Percentiles rank a stretch among this genome's conserved stretches.
Conservation (phyloP, 1,140 invertebrate species). For the Drosophila parvula region DNA sequence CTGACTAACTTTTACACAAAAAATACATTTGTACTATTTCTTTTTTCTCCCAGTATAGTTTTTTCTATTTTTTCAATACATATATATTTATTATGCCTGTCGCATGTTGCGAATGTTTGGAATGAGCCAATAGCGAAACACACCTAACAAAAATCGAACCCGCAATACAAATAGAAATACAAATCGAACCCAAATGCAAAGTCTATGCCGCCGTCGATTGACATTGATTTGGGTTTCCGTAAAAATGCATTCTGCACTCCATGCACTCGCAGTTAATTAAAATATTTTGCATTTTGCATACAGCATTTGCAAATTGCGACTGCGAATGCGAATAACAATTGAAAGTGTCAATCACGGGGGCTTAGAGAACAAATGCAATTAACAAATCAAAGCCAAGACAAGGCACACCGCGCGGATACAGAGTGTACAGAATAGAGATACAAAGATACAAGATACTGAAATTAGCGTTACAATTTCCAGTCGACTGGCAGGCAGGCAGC, state of each 20-base stretch:
- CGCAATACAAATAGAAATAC: background rate
- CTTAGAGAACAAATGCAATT: slow-evolving; percentile 67
- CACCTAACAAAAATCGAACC: slow-evolving; percentile 12
- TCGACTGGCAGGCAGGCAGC: slow-evolving; percentile 48
- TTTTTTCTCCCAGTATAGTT: background rate
- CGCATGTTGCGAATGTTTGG: slow-evolving; percentile 30
- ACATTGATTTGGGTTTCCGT: slow-evolving; percentile 74
- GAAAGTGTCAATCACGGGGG: slow-evolving; percentile 69
- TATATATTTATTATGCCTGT: slow-evolving; percentile 46
- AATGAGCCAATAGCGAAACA: slow-evolving; percentile 14
- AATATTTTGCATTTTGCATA: slow-evolving; percentile 54
- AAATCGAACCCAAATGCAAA: slow-evolving; percentile 20
- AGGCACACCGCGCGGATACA: slow-evolving; percentile 34
- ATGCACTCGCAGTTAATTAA: slow-evolving; percentile 66
- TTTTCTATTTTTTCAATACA: slow-evolving; percentile 10
- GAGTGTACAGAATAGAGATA: slow-evolving; percentile 30
- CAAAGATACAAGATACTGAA: slow-evolving; percentile 50
- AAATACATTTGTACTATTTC: too few species aligned
- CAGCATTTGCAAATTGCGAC: slow-evolving; percentile 34
- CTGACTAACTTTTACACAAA: background rate
- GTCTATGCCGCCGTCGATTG: slow-evolving; percentile 30
- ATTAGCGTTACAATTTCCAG: slow-evolving; percentile 78
- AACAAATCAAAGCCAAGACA: slow-evolving; percentile 68
- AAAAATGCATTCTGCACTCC: slow-evolving; percentile 54
- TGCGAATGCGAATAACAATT: slow-evolving; percentile 52